Percentiles rank a stretch among this genome's conserved stretches.
Conservation (phyloP, 1,140 invertebrate genomes). For the Medauroidea extradentata region DNA sequence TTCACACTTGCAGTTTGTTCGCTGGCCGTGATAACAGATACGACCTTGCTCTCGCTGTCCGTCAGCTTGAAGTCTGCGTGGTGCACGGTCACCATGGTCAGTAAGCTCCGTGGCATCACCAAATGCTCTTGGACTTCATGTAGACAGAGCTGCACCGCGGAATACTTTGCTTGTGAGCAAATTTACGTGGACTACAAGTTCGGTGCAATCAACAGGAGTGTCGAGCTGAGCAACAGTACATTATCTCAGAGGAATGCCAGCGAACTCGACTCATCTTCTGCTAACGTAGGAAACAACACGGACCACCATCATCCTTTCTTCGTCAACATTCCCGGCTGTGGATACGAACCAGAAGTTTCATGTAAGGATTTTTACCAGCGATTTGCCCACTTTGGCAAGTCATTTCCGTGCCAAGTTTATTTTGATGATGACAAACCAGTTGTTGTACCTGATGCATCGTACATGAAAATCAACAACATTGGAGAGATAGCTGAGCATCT, state of each 20-base stretch:
- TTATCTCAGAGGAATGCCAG: background rate
- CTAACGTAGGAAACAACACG: too few species aligned
- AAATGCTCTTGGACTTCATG: constrained; percentile 8
- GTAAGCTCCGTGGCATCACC: background rate
- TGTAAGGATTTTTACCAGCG: constrained; percentile 29
- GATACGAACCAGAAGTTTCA: constrained; percentile 32
- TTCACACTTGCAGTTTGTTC: constrained; percentile 3
- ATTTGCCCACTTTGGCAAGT: constrained; percentile 6
- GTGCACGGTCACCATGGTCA: background rate
- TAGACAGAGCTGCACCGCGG: constrained; percentile 4
- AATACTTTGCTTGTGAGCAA: constrained; percentile 34
- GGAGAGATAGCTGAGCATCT: background rate
- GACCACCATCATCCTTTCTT: constrained; percentile 28
- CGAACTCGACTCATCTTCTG: too few species aligned
- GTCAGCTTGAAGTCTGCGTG: background rate
- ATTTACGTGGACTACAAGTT: constrained; percentile 29
- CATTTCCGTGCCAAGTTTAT: constrained; percentile 7
- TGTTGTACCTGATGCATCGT: constrained; percentile 3
- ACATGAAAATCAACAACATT: background rate
- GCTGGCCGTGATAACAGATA: constrained; percentile 2
- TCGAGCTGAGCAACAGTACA: background rate
- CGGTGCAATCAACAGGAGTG: background rate
- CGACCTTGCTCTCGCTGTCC: background rate
- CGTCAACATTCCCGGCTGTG: constrained; percentile 38
- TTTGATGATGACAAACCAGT: background rate